Base-by-base conservation (phyloP, 1,140 invertebrate genomes). In the Brachystomella parvula region DNA sequence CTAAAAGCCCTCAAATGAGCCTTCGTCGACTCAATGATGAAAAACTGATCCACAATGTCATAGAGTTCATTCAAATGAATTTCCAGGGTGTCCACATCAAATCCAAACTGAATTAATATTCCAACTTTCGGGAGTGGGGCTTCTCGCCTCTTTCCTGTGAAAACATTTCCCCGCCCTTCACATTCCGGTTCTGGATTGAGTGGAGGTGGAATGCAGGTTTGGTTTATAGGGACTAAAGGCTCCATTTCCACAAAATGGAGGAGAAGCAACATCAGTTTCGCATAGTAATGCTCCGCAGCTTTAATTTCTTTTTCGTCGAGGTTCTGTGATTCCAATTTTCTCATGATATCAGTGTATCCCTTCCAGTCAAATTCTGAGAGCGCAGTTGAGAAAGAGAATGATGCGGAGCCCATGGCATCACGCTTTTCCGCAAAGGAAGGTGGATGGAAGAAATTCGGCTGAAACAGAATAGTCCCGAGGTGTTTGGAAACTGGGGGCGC, bases 61-160 rank as follows among this genome's bases (percentile, higher is more conserved):
- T 62, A 44, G 6, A 62, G 12, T 29, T 62, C 60, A 26, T 62
- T 35, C 39, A 62, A 62, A 26, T 62, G 28, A 28, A 62, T 62
- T 44, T 62, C 60, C 12, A 62, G 39, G 6, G 28, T 33, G 33
- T 62, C 60, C 39, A 62, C 60, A 29, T 29, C 60, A 62, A 62
- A 62, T n/a, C 60, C 60, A 44, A 62, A 62, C 24, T 35, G 60
- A 35, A 62, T 24, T 26, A 62, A 29, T n/a, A 62, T 31, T 9
- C 60, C 60, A 39, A 62, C 12, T 29, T 62, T 62, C 15, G 49
- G 49, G 24, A 26, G 15, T 9, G 24, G 6, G 15, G 6, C 49
- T 9, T 12, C 9, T 12, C 24, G 15, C 15, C 9, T 26, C 6
- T 17, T 6, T 9, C 49, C 49, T 9, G 49, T 56, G 49, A 56